Evolutionary conservation across 1,140 invertebrate genomes (phyloP).

Genomic region (Metopolophium dirhodum): DNA sequence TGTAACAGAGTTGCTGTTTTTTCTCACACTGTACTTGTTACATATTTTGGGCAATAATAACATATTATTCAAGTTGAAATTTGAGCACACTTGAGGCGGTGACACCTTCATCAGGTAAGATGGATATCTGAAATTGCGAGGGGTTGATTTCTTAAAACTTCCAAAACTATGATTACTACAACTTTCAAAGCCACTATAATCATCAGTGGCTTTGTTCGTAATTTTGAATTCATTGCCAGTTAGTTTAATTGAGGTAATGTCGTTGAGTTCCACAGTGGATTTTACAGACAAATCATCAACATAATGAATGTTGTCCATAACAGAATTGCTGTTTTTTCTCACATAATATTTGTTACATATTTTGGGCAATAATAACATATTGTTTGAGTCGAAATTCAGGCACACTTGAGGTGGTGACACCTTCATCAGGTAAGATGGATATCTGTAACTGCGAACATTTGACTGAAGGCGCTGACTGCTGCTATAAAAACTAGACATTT

Average conservation of each 20-base stretch:
- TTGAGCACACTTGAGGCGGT: background rate
- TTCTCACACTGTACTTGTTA: background rate
- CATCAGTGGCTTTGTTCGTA: background rate
- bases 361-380: constrained; percentile 10
- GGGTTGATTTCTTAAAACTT: background rate
- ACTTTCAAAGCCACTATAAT: background rate
- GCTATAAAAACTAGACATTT: constrained; percentile 4
- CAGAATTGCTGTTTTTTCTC: background rate
- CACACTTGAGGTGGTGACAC: background rate
- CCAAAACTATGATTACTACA: background rate
- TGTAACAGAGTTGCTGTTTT: background rate
- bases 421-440: constrained; percentile 2
- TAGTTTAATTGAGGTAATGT: background rate
- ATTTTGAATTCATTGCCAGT: background rate
- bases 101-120: background rate
- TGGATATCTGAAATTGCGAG: background rate
- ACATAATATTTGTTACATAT: background rate
- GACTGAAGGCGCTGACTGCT: no score
- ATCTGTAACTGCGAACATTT: background rate
- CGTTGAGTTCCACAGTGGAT: background rate
- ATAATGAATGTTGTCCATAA: background rate
- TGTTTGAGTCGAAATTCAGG: background rate
- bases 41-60: constrained; percentile 22
- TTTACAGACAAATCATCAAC: background rate
- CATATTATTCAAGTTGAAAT: background rate